Conservation (phyloP, 2,797 vertebrate genomes). For the Dromococcyx pavoninus region DNA sequence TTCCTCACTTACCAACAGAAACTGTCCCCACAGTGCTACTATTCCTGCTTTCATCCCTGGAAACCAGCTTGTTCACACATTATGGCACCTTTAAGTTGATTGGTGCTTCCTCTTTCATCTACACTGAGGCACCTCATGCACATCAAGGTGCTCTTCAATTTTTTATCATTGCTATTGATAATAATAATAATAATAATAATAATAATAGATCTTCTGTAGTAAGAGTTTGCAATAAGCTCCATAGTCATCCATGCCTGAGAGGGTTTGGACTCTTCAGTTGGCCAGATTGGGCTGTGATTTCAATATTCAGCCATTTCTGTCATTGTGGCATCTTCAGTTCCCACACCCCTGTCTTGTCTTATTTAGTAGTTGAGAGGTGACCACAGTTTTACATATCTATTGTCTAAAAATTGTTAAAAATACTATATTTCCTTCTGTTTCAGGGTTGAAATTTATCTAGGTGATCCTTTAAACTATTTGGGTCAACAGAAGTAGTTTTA, state of each 20-base stretch:
- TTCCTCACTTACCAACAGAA: neutral
- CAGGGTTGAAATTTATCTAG: neutral
- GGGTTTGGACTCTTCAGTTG: neutral
- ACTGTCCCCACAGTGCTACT: neutral
- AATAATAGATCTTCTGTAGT: neutral
- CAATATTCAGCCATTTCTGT: neutral
- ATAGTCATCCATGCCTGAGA: neutral
- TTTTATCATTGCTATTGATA: neutral
- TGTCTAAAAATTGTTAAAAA: neutral
- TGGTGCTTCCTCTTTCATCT: neutral
- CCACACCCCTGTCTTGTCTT: neutral
- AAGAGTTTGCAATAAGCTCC: neutral
- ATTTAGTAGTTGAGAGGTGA: neutral
- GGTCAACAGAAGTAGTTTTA: neutral
- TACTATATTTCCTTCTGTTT: neutral
- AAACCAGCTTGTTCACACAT: neutral
- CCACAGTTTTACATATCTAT: neutral
- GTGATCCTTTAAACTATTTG: neutral
- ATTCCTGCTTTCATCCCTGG: neutral
- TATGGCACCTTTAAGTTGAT: neutral
- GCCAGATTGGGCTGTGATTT: neutral
- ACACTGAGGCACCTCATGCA: neutral
- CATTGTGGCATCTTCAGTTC: neutral
- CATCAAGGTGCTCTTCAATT: neutral
- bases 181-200: neutral